Base-by-base conservation (phyloP, 2,113 vertebrate genomes). In the Fregata magnificens region DNA sequence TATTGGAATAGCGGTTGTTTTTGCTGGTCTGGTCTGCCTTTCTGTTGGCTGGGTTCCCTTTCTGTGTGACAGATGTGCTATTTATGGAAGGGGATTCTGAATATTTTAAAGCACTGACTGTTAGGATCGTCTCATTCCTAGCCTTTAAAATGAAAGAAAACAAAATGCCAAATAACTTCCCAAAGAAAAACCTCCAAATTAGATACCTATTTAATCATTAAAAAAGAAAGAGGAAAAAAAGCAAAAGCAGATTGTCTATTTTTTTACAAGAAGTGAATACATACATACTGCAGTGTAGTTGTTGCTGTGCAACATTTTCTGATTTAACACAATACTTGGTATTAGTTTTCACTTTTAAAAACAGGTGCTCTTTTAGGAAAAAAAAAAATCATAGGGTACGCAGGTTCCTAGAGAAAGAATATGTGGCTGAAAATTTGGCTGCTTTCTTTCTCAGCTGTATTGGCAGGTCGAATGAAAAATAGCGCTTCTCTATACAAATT, bases 41-140 rank as follows among this genome's bases (percentile, higher is more conserved):
- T 89, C 90, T 91, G 92, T 93, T 97, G 96, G 93, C 91, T 88
- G 91, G 50, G 63, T 95, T 97, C 93, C 93, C 89, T 92, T 95
- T 93, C 86, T 91, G 71, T 90, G 93, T 97, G 97, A 95, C 92
- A 96, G 96, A 97, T 97, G 97, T 96, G 95, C 96, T 95, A 95
- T 96, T 94, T 97, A 96, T 97, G 91, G 96, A 95, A 97, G 93
- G 91, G 90, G 95, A 97, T 96, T 96, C 95, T 96, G 95, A 94
- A 95, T 98, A 97, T 97, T 97, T 97, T 95, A 97, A 98, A 97
- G 94, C 84, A 82, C 90, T 97, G 67, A 67, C 86, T 95, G 86
- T 93, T 91, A 81, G 88, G 90, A 90, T 93, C 83, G 79, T 96
- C 82, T 97, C 78, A 93, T 97, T 90, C 87, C 73, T 82, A 94